Evolutionary conservation across 1,140 invertebrate genomes (phyloP).

Genomic region (Sitodiplosis mosellana): DNA sequence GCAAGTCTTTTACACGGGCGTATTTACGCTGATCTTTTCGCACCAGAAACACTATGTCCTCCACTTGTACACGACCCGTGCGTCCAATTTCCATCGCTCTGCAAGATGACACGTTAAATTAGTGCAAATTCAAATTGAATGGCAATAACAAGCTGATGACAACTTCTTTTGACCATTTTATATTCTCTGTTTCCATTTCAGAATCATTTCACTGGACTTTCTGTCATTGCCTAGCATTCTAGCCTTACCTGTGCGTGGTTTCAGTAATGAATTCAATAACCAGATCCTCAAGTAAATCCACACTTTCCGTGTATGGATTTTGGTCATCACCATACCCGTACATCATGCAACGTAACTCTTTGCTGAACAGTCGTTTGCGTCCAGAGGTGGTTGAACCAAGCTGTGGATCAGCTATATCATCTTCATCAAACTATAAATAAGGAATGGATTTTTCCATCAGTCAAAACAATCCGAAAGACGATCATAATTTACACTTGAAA

Average conservation of each 20-base stretch:
- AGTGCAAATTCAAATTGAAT: slow-evolving; percentile 12
- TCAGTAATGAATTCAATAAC: slow-evolving; percentile 97
- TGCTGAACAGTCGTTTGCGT: slow-evolving; percentile 69
- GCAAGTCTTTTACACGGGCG: slow-evolving; percentile 90
- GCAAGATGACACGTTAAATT: too few species aligned
- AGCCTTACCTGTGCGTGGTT: slow-evolving; percentile 68
- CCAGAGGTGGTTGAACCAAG: slow-evolving; percentile 47
- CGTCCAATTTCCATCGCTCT: slow-evolving; percentile 95
- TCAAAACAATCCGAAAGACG: too few species aligned
- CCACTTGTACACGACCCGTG: slow-evolving; percentile 85
- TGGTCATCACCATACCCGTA: slow-evolving; percentile 99
- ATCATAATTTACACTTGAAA: too few species aligned
- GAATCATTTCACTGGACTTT: too few species aligned
- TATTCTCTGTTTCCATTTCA: background rate
- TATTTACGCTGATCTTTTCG: slow-evolving; percentile 93
- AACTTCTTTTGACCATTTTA: background rate
- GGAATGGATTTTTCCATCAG: slow-evolving; percentile 32
- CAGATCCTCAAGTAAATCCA: slow-evolving; percentile 91
- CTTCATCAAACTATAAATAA: slow-evolving; percentile 37
- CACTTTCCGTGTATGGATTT: slow-evolving; percentile 97
- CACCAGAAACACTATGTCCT: slow-evolving; percentile 94
- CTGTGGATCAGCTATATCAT: slow-evolving; percentile 40
- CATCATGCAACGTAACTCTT: slow-evolving; percentile 96
- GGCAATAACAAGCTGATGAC: too few species aligned
- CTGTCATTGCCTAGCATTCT: too few species aligned